Percentiles rank a stretch among this genome's conserved stretches.
Conservation (phyloP, 2,113 vertebrate genomes). For the Phocoena phocoena region DNA sequence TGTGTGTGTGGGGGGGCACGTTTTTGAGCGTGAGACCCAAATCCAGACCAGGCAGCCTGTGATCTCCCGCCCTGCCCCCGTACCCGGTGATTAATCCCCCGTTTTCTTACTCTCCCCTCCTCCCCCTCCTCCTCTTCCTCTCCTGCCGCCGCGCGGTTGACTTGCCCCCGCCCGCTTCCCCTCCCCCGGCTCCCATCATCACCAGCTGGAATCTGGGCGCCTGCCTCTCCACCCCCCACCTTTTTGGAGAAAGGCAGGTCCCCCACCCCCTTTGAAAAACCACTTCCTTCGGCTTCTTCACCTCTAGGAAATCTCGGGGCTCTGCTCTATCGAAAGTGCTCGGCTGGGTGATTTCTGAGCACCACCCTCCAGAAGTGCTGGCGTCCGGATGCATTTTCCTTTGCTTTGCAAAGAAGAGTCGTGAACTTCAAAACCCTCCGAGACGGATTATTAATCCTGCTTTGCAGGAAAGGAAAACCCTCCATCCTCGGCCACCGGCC, state of each 20-base stretch:
- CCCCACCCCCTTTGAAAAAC: slow-evolving; percentile 55
- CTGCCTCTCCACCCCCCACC: not conserved
- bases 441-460: slow-evolving; percentile 69
- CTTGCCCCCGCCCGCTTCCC: slow-evolving; percentile 43
- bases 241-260: slow-evolving; percentile 55
- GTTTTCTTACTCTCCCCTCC: slow-evolving; percentile 29
- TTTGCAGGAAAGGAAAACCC: slow-evolving; percentile 70
- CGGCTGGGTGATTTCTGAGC: slow-evolving; percentile 16
- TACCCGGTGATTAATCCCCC: slow-evolving; percentile 43
- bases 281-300: slow-evolving; percentile 71
- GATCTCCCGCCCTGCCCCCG: not conserved
- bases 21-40: slow-evolving; percentile 42
- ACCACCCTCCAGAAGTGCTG: slow-evolving; percentile 37
- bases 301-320: slow-evolving; percentile 72
- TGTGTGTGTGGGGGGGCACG: not conserved
- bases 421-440: slow-evolving; percentile 78
- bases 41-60: slow-evolving; percentile 63
- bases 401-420: slow-evolving; percentile 67
- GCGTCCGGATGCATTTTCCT: slow-evolving; percentile 58
- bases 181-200: slow-evolving; percentile 7
- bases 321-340: slow-evolving; percentile 67
- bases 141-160: not conserved
- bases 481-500: slow-evolving; percentile 67
- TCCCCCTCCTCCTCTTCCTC: slow-evolving; percentile 35
- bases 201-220: slow-evolving; percentile 43